Evolutionary conservation across 2,888 invertebrate genomes (phyloP), one percentile per base, ranked within the genome.

Genomic region (Drosophila neotestacea): DNA sequence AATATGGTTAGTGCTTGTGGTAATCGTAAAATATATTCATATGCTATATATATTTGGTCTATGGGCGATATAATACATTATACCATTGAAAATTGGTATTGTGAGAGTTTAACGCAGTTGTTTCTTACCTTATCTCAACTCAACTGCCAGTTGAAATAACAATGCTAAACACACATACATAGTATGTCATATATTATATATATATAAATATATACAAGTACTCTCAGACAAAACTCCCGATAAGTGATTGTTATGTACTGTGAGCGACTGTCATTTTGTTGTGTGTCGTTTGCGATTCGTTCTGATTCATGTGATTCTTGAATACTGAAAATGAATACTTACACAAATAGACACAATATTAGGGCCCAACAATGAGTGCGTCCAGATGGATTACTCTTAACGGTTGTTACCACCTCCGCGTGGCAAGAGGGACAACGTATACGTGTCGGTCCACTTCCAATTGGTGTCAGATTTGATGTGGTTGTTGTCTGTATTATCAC

Each of bases 371-470:
- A 83, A 63, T 92, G 92, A 0, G 92, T 92, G 22, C 89, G 89
- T 5, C 89, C 74, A 4, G 85, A 91, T 11, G 92, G 82, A 4
- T 89, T 83, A 65, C 90, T 90, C 70, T 81, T 88, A 0, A 94
- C 91, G 41, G 91, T 92, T 16, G 94, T 94, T 51, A 93, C 76
- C 10, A 94, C 91, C 16, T 92, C 92, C 0, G 93, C 92, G 4
- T 90, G 91, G 71, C 94, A 94, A 1, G 93, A 93, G 0, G 93
- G 93, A 65, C 94, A 94, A 2, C 88, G 81, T 7, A 93, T 75
- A 22, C 90, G 90, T 0, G 90, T 74, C 2, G 91, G 90, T 2
- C 76, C 83, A 39, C 61, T 83, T 48, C 89, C 85, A 16, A 91
- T 82, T 11, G 90, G 79, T 32, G 84, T 78, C 34, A 80, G 16